Evolutionary conservation across 2,113 vertebrate species (phyloP), one percentile per base, ranked within the genome.

Genomic region (Hymenochirus boettgeri): DNA sequence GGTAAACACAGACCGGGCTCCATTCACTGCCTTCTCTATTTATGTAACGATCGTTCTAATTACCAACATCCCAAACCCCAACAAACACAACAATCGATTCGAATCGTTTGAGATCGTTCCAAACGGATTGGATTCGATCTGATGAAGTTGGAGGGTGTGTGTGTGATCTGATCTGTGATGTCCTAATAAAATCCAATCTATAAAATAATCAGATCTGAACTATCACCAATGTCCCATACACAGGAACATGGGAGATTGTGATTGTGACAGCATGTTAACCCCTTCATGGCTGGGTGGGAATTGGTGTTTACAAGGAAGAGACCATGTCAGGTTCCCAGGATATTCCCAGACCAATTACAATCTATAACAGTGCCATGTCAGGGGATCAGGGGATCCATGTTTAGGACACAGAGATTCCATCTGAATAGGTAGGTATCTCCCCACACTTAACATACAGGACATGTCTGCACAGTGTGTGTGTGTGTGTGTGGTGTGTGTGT

Each of bases 111-210:
- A 85, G 85, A 89, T 90, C n/a, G 91, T 92, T 93, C 86, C 92
- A 93, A 94, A 91, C 89, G 88, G 88, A 88, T 93, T 91, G 91
- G 92, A 94, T 94, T 88, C 88, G 85, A 88, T 87, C 87, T 94
- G 92, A 94, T 94, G 92, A 93, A 92, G 89, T 88, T 89, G 91
- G 92, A 90, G 86, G 76, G 47, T 31, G 83, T n/a, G 87, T 89
- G 89, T 88, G 88, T 86, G 89, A 82, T 90, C 89, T 90, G 89
- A 93, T 92, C 86, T 87, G 88, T 91, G 88, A 89, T 90, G 88
- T 89, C 86, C 86, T 88, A 87, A 88, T 90, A 90, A 90, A 90
- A 89, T 89, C 83, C 86, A 88, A 85, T 85, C 78, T 84, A 90
- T 90, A 80, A 88, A 86, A 88, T 86, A 86, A 84, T 85, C 8